These are phyloP conservation scores for Peromyscus eremicus DNA, from an alignment of 2,797 vertebrate species.

Conservation along the genomic window DNA sequence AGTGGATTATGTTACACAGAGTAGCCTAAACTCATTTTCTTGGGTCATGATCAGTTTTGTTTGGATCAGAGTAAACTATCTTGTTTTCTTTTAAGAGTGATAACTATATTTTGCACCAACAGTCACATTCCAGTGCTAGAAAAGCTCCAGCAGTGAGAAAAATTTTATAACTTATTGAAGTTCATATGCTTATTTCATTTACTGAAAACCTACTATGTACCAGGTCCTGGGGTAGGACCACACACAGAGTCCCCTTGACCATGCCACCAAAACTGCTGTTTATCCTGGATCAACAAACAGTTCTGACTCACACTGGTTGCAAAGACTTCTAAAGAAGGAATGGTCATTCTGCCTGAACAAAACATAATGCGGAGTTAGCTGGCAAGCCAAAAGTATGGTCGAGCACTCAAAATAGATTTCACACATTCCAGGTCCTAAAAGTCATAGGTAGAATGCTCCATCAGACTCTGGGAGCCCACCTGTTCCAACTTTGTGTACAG, in stretches of 20 bases:
- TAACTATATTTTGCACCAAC: not conserved
- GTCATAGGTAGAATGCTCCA: not conserved
- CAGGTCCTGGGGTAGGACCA: not conserved
- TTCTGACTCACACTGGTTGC: not conserved
- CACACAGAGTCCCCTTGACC: not conserved
- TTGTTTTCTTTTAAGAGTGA: not conserved
- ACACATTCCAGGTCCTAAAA: constrained; percentile 39
- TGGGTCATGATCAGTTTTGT: not conserved
- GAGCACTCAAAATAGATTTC: constrained; percentile 5
- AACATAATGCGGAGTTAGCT: not conserved
- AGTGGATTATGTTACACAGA: not conserved
- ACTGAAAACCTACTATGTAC: not conserved
- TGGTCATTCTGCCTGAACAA: constrained; percentile 14
- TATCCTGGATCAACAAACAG: constrained; percentile 5
- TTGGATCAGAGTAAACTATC: not conserved
- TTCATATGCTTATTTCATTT: constrained; percentile 8
- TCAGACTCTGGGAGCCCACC: not conserved
- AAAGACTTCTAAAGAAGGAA: constrained; percentile 8
- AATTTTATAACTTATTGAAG: not conserved
- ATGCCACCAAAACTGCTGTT: not conserved
- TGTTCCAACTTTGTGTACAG: constrained; percentile 4
- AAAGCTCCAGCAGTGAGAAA: not conserved
- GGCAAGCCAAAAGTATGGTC: not conserved
- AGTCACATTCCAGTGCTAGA: not conserved
- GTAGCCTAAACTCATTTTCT: not conserved